A percentile compares a stretch with the other conserved stretches of the same genome.
Conservation (phyloP, 2,113 vertebrate species). For the Athene noctua region DNA sequence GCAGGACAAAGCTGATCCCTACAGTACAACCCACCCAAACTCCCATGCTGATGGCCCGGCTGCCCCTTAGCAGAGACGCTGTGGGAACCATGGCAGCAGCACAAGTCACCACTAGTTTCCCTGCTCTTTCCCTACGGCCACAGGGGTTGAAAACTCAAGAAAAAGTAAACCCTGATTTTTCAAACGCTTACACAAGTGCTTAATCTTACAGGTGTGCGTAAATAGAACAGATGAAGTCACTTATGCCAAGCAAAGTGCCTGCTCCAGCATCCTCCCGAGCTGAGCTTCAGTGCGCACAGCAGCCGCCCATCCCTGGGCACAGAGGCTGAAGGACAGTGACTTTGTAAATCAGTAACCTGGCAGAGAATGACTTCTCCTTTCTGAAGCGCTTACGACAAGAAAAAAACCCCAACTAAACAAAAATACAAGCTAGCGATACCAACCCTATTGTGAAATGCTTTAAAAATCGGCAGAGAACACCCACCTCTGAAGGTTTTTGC, state of each 20-base stretch:
- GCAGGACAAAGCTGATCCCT: neutral
- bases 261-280: neutral
- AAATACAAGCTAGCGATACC: neutral
- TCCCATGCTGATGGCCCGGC: rapidly evolving
- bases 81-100: neutral
- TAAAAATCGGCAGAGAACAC: neutral
- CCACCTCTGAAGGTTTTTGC: neutral
- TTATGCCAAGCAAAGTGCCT: neutral
- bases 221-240: neutral
- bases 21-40: neutral
- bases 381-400: neutral
- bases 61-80: neutral
- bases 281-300: neutral
- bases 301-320: neutral
- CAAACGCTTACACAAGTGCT: neutral
- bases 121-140: neutral
- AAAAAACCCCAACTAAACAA: neutral
- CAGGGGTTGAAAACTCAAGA: neutral
- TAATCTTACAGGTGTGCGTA: neutral
- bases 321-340: neutral
- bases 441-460: neutral
- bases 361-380: neutral
- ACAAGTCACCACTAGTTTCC: rapidly evolving
- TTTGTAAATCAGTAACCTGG: neutral
- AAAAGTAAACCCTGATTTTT: neutral